Conservation (phyloP, 2,888 invertebrate species). For the Omphaloscelis lunosa region DNA sequence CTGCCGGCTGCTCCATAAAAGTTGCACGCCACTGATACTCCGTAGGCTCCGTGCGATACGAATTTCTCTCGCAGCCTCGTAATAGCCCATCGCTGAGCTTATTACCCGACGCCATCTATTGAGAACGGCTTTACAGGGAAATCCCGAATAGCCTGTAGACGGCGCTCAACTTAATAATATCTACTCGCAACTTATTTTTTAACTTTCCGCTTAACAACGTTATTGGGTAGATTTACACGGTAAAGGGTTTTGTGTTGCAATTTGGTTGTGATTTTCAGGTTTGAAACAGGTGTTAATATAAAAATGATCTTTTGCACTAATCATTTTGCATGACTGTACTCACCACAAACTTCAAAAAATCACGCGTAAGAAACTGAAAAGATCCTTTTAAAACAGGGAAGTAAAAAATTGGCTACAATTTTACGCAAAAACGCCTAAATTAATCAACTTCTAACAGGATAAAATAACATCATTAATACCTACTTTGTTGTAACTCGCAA, state of each 20-base stretch:
- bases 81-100: slow-evolving; percentile 90
- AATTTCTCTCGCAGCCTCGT: slow-evolving; percentile 84
- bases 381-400: slow-evolving; percentile 1
- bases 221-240: slow-evolving; percentile 66
- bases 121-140: slow-evolving; percentile 89
- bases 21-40: slow-evolving; percentile 81
- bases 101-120: slow-evolving; percentile 89
- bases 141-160: slow-evolving; percentile 88
- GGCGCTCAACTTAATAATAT: slow-evolving; percentile 83
- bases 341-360: neutral
- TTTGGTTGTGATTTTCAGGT: slow-evolving; percentile 4
- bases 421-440: slow-evolving; percentile 48
- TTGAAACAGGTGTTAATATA: neutral
- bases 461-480: slow-evolving; percentile 63
- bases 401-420: slow-evolving; percentile 18
- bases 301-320: neutral
- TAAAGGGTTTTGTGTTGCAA: slow-evolving; percentile 33
- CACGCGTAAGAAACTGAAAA: neutral
- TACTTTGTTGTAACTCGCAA: slow-evolving; percentile 63
- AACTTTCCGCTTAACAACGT: slow-evolving; percentile 75
- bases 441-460: slow-evolving; percentile 58
- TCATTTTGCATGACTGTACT: neutral
- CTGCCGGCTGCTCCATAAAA: slow-evolving; percentile 80
- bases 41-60: slow-evolving; percentile 81
- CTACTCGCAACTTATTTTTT: slow-evolving; percentile 80